These are phyloP conservation scores for Distichodus sexfasciatus DNA, from an alignment of 2,797 vertebrate species.

Conservation along the genomic window DNA sequence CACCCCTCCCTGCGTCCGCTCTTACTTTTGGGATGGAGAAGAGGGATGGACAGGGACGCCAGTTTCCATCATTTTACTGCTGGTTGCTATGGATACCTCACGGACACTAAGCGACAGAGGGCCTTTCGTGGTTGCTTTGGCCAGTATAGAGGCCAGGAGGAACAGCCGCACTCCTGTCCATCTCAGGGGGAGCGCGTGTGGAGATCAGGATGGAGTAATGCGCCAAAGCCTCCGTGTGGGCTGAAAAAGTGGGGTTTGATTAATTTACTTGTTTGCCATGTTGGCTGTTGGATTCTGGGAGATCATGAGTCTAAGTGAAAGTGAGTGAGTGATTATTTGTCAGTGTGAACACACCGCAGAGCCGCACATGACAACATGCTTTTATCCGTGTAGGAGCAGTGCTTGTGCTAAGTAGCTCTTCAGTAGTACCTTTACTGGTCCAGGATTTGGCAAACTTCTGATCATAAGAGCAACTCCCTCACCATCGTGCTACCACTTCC, in stretches of 20 bases:
- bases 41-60: slow-evolving; percentile 3
- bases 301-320: not conserved
- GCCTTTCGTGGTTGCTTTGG: slow-evolving; percentile 18
- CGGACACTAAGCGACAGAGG: not conserved
- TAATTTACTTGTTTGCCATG: not conserved
- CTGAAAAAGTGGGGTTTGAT: slow-evolving; percentile 4
- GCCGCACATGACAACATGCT: too few relatives aligned
- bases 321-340: too few relatives aligned
- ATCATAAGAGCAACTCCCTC: too few relatives aligned
- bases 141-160: not conserved
- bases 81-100: slow-evolving; percentile 50
- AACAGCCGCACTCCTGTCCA: slow-evolving; percentile 14
- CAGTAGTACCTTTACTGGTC: too few relatives aligned
- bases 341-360: too few relatives aligned
- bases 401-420: too few relatives aligned
- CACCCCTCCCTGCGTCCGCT: not conserved
- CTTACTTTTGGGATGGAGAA: slow-evolving; percentile 7
- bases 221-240: slow-evolving; percentile 13
- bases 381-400: too few relatives aligned
- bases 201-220: slow-evolving; percentile 24
- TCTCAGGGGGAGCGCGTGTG: not conserved
- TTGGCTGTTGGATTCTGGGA: slow-evolving; percentile 17
- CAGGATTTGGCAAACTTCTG: too few relatives aligned
- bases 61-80: slow-evolving; percentile 47
- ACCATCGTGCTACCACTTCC: too few relatives aligned